Evolutionary conservation across 2,888 invertebrate genomes (phyloP).

Genomic region (Molorchus minor): DNA sequence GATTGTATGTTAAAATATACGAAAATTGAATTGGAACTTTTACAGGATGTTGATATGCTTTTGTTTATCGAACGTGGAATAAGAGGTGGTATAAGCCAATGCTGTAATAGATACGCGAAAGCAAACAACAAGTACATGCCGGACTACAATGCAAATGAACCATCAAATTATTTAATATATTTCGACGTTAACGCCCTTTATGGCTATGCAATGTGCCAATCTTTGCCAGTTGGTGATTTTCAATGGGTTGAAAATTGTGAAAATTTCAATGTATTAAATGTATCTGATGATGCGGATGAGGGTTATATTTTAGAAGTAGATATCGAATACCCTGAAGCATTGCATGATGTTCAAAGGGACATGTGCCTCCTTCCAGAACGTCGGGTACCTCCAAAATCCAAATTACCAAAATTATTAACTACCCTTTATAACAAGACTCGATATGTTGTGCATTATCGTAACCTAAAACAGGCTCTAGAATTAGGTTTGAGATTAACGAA

Average conservation of each 20-base stretch:
- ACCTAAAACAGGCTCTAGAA: too few species aligned
- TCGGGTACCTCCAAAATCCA: too few species aligned
- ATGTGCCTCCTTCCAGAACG: too few species aligned
- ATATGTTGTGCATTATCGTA: too few species aligned
- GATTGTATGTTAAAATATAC: neutral
- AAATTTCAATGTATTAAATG: neutral
- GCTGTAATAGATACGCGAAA: constrained; percentile 43
- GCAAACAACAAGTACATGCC: constrained; percentile 51
- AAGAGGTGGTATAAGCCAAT: constrained; percentile 49
- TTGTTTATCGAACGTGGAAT: constrained; percentile 47
- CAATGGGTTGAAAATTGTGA: neutral
- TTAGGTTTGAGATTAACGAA: too few species aligned
- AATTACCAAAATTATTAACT: too few species aligned
- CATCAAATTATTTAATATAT: neutral
- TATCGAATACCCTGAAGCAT: too few species aligned
- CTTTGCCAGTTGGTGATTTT: neutral
- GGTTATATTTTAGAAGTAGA: too few species aligned
- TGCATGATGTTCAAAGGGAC: too few species aligned
- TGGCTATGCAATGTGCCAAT: neutral
- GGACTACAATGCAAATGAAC: constrained; percentile 38
- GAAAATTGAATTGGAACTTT: constrained; percentile 30
- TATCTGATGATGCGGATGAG: too few species aligned
- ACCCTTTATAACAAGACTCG: too few species aligned
- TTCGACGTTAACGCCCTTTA: constrained; percentile 2
- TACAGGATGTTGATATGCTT: constrained; percentile 15